Percentiles rank a stretch among this genome's conserved stretches.
These are phyloP conservation scores for Meliscaeva auricollis DNA, from an alignment of 2,888 invertebrate species.

Conservation along the genomic window DNA sequence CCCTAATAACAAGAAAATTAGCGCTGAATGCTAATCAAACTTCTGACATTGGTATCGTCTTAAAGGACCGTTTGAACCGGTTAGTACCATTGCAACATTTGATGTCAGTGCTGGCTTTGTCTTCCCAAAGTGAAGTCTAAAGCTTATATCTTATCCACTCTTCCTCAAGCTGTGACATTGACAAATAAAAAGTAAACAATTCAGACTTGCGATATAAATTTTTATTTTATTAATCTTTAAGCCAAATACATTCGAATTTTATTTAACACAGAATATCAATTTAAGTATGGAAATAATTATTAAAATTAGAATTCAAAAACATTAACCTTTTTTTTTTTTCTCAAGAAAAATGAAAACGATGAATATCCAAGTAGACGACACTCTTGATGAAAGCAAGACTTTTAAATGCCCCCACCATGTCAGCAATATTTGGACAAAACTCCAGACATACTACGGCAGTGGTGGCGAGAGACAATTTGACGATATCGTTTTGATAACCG, in stretches of 20 bases:
- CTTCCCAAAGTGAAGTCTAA: not conserved
- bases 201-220: not conserved
- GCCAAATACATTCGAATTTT: too few relatives aligned
- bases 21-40: not conserved
- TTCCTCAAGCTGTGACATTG: not conserved
- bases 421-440: constrained; percentile 8
- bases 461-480: not conserved
- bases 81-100: not conserved
- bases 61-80: constrained; percentile 1
- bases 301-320: too few relatives aligned
- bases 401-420: constrained; percentile 5
- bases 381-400: not conserved
- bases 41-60: not conserved
- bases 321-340: not conserved
- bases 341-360: not conserved
- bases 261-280: too few relatives aligned
- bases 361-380: not conserved
- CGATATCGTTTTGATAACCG: not conserved
- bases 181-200: not conserved
- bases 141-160: not conserved
- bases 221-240: not conserved
- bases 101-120: not conserved
- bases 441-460: not conserved
- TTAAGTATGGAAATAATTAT: too few relatives aligned
- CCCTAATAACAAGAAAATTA: too few relatives aligned